Evolutionary conservation across 2,888 invertebrate species (phyloP), one percentile per base, ranked within the genome.

Genomic region (Strigamia transsilvanica): DNA sequence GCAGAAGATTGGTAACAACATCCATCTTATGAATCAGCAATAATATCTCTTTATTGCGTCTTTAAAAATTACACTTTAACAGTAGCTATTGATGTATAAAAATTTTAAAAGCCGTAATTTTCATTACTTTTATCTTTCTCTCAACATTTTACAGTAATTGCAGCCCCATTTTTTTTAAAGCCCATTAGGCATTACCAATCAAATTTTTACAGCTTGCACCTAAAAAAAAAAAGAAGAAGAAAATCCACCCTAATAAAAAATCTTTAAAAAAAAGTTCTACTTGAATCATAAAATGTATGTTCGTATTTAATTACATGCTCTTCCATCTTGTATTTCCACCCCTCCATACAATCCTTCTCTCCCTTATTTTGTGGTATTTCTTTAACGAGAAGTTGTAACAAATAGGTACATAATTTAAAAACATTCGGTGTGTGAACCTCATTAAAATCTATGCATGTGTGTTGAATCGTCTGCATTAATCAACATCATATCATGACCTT

Each of bases 21-120:
- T 73, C 73, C 73, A 73, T 32, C 12, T 32, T 27, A 73, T 73
- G 73, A 73, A 73, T 73, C 73, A 73, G 73, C 73, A 73, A 73
- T 15, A 73, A 73, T 15, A 13, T 73, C 23, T 73, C 32, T 73
- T 12, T 66, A 12, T 66, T 21, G 21, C 61, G 2, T 21, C 18
- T 21, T 66, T 23, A 1, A 66, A 66, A 5, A 13, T 73, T 12
- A 38, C 10, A 38, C 15, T 73, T 23, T 73, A 73, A 27, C 56
- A 56, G 56, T 18, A 56, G 56, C 56, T 18, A 18, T 56, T 56
- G 9, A 38, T 38, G 18, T 56, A 18, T 56, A 18, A 56, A 56
- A 46, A n/a, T 18, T 56, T 56, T 21, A n/a, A 56, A 38, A 38
- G 38, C 38, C 38, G 0, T 38, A 2, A 38, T 38, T 38, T 38